Percentiles rank a stretch among this genome's conserved stretches.
Conservation (phyloP, 2,888 invertebrate genomes). For the Pterostichus madidus region DNA sequence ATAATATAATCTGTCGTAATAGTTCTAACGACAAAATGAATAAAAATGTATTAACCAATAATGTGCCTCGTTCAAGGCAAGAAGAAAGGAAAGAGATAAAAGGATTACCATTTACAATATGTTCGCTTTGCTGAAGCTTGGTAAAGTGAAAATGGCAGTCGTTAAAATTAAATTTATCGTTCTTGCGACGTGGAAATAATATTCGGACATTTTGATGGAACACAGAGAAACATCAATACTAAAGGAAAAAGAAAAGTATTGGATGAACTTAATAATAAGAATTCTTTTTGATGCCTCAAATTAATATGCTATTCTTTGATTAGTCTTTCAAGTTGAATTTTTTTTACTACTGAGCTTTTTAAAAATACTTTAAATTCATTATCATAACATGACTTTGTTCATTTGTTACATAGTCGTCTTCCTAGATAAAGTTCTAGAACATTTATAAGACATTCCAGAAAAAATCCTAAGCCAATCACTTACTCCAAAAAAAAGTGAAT, state of each 20-base stretch:
- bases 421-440: no score
- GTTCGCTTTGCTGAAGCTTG: conserved; percentile 13
- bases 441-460: no score
- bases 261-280: conserved; percentile 17
- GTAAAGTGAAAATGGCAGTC: conserved; percentile 36
- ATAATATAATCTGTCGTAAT: background rate
- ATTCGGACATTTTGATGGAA: conserved; percentile 31
- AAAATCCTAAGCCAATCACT: background rate
- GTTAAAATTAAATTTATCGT: conserved; percentile 47
- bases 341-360: no score
- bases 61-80: background rate
- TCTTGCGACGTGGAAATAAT: conserved; percentile 22
- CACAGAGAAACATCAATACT: conserved; percentile 10
- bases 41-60: conserved; percentile 38
- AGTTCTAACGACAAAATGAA: conserved; percentile 25
- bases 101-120: conserved; percentile 43
- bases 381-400: no score
- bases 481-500: conserved; percentile 1
- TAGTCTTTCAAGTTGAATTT: no score
- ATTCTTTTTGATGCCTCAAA: background rate
- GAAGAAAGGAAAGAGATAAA: conserved; percentile 34
- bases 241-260: background rate
- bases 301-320: no score
- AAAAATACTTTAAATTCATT: no score
- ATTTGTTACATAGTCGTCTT: no score